These are phyloP conservation scores for Drosophila mojavensis DNA, from an alignment of 1,140 invertebrate species.

Conservation along the genomic window DNA sequence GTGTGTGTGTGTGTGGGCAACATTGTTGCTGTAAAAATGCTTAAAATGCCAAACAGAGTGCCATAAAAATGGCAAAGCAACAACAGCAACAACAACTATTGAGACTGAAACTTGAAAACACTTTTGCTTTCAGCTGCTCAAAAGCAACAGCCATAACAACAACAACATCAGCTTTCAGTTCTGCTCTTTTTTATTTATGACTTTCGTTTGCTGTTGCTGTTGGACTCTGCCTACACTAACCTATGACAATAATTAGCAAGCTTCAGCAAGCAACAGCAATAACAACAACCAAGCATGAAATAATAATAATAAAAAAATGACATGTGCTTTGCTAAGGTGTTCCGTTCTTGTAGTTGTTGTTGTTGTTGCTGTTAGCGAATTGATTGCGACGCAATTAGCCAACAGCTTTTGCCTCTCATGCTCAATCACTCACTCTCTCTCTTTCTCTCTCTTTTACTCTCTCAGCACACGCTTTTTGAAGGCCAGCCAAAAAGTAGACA, in stretches of 20 bases:
- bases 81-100: conserved; percentile 18
- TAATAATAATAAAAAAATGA: conserved; percentile 10
- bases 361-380: conserved; percentile 25
- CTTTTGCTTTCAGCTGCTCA: conserved; percentile 73
- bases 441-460: not conserved
- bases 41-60: conserved; percentile 38
- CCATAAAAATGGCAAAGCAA: conserved; percentile 44
- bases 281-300: conserved; percentile 26
- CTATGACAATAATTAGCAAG: conserved; percentile 79
- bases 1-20: conserved; percentile 32
- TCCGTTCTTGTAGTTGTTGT: not conserved
- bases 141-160: conserved; percentile 23
- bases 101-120: conserved; percentile 43
- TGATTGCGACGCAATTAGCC: conserved; percentile 44
- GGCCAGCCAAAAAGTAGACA: conserved; percentile 57
- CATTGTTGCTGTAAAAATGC: conserved; percentile 63
- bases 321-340: conserved; percentile 27
- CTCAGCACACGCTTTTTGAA: conserved; percentile 23
- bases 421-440: not conserved
- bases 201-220: conserved; percentile 38
- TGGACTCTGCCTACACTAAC: conserved; percentile 67
- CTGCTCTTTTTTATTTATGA: conserved; percentile 56
- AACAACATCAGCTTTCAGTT: conserved; percentile 28
- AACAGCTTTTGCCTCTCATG: conserved; percentile 28
- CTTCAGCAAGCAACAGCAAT: conserved; percentile 28